These are phyloP conservation scores for Magallana ariakensis DNA, from an alignment of 1,140 invertebrate genomes.

Conservation along the genomic window DNA sequence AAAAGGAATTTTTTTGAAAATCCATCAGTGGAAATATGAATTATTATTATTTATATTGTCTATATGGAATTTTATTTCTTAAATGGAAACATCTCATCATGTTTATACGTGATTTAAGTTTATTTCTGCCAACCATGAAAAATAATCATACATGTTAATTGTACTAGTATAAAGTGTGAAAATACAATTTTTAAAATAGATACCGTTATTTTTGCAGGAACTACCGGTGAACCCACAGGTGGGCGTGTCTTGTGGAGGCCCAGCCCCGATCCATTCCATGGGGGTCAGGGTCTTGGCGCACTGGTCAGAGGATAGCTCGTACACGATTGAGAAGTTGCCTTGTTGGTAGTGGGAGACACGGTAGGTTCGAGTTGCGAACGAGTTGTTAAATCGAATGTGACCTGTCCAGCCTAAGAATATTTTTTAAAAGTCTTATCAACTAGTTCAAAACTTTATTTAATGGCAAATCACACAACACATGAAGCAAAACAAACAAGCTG, in stretches of 20 bases:
- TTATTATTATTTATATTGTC: too few relatives aligned
- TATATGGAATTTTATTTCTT: too few relatives aligned
- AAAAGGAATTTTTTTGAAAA: too few relatives aligned
- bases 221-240: conserved; percentile 19
- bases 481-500: too few relatives aligned
- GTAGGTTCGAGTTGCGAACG: neutral
- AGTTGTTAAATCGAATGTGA: conserved; percentile 5
- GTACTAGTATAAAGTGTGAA: neutral
- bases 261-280: conserved; percentile 19
- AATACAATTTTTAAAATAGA: too few relatives aligned
- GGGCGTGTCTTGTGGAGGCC: neutral
- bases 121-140: neutral
- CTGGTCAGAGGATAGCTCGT: neutral
- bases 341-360: conserved; percentile 19
- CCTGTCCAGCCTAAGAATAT: neutral
- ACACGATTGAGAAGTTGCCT: conserved; percentile 1
- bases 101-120: too few relatives aligned
- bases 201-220: neutral
- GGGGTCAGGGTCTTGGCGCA: neutral
- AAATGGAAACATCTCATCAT: too few relatives aligned
- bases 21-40: too few relatives aligned
- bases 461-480: too few relatives aligned
- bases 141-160: neutral
- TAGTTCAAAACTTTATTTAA: too few relatives aligned
- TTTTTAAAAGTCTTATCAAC: too few relatives aligned